Evolutionary conservation across 2,113 vertebrate genomes (phyloP).

Genomic region (Jaculus jaculus): DNA sequence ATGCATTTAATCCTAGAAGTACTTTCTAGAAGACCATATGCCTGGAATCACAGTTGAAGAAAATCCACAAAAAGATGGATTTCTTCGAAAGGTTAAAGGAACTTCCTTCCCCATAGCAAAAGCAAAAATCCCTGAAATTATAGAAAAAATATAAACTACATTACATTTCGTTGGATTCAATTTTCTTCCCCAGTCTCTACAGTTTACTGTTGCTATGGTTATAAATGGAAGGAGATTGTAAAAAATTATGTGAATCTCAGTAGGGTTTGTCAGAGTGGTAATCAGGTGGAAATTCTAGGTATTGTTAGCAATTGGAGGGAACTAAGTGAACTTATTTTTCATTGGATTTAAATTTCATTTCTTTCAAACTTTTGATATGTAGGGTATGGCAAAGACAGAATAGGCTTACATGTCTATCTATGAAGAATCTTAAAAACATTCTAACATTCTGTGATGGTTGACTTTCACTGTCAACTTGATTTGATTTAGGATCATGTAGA

Average conservation of each 20-base stretch:
- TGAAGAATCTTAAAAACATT: not conserved
- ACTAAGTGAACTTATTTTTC: not conserved
- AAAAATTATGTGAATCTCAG: constrained; percentile 5
- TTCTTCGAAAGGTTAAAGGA: constrained; percentile 39
- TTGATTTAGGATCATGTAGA: not conserved
- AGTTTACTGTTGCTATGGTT: constrained; percentile 55
- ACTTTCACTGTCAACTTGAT: not conserved
- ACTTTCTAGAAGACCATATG: constrained; percentile 24
- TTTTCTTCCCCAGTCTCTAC: not conserved
- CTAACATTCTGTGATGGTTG: not conserved
- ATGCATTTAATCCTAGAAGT: constrained; percentile 13
- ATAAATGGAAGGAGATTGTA: not conserved
- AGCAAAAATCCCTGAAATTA: not conserved
- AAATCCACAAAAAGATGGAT: constrained; percentile 1
- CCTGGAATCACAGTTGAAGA: constrained; percentile 33
- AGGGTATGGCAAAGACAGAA: not conserved
- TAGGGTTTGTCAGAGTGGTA: not conserved
- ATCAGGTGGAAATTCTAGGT: not conserved
- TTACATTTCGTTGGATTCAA: constrained; percentile 21
- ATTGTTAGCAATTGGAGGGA: not conserved
- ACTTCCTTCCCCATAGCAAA: not conserved
- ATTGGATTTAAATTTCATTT: not conserved
- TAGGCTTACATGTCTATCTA: not conserved
- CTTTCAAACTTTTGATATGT: not conserved
- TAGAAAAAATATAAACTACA: not conserved